phyloP scores from a whole-genome alignment of 1,140 invertebrate genomes.

The Zaprionus africanus region DNA sequence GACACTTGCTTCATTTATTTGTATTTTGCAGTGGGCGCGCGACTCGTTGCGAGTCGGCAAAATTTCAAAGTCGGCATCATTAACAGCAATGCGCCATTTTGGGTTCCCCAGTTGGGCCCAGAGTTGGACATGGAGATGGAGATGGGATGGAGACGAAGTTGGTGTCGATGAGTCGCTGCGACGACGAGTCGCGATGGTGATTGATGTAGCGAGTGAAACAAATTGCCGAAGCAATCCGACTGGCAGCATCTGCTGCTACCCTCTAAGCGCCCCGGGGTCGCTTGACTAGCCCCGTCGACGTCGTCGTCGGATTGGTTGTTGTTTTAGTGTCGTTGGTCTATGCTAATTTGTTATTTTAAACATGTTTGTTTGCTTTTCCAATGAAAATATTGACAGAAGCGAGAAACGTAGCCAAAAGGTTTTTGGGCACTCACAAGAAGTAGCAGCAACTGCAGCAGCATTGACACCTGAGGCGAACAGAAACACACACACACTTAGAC shows the following conservation, averaged over 20 bases:
- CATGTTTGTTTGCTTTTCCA: conserved; percentile 77
- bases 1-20: conserved; percentile 76
- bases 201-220: conserved; percentile 60
- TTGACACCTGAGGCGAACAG: conserved; percentile 69
- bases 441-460: conserved; percentile 31
- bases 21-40: conserved; percentile 65
- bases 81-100: conserved; percentile 78
- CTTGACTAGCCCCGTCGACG: conserved; percentile 46
- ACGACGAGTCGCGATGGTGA: conserved; percentile 42
- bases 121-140: conserved; percentile 51
- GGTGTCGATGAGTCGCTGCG: conserved; percentile 13
- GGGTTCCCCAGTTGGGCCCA: conserved; percentile 29
- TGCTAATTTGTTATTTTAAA: conserved; percentile 83
- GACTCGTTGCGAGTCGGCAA: conserved; percentile 52
- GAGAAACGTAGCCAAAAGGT: conserved; percentile 47
- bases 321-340: conserved; percentile 59
- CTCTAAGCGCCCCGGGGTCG: conserved; percentile 37
- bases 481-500: conserved; percentile 25
- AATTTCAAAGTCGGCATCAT: conserved; percentile 81
- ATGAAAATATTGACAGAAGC: conserved; percentile 69
- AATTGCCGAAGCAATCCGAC: conserved; percentile 35
- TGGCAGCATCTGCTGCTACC: conserved; percentile 34
- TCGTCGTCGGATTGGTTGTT: conserved; percentile 34
- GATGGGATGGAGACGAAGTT: conserved; percentile 19
- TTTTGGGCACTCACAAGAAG: conserved; percentile 13